These are phyloP conservation scores for Pocillopora verrucosa DNA, from an alignment of 64 coral and sea anemone genomes.

Conservation along the genomic window DNA sequence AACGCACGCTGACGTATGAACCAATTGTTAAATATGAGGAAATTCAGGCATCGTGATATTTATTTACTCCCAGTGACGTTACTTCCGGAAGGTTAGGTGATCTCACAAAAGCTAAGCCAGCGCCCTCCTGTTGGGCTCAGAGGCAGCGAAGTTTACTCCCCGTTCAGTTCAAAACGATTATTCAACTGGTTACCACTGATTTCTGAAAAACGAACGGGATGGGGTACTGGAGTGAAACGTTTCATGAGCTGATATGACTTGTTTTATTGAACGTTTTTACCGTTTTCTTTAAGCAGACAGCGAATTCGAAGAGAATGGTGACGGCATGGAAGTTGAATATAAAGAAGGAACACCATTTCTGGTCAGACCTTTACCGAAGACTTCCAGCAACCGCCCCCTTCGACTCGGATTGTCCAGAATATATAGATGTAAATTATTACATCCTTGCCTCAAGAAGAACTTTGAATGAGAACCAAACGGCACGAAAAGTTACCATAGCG, in stretches of 20 bases:
- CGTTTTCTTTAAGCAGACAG: neutral
- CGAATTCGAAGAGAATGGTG: neutral
- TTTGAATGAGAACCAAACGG: neutral
- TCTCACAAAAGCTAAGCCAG: too few species aligned
- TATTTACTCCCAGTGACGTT: too few species aligned
- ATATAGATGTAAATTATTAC: constrained; percentile 15
- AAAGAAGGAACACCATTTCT: constrained; percentile 2
- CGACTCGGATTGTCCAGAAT: constrained; percentile 72
- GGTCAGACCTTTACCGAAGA: constrained; percentile 7
- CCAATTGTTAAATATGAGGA: neutral
- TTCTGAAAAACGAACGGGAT: too few species aligned
- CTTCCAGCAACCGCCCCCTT: constrained; percentile 43
- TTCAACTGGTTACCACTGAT: too few species aligned
- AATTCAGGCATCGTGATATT: too few species aligned
- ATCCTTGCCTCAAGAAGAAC: constrained; percentile 26
- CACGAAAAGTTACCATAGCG: neutral
- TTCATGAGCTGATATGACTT: neutral
- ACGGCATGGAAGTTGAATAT: neutral
- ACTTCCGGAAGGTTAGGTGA: too few species aligned
- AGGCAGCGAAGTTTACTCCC: neutral
- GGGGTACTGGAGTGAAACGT: neutral
- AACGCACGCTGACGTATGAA: constrained; percentile 13
- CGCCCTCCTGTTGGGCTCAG: too few species aligned
- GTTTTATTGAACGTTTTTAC: neutral
- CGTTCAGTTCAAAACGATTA: neutral